A percentile compares a stretch with the other conserved stretches of the same genome.
These are phyloP conservation scores for Melanchra persicariae DNA, from an alignment of 2,888 invertebrate species.

Conservation along the genomic window DNA sequence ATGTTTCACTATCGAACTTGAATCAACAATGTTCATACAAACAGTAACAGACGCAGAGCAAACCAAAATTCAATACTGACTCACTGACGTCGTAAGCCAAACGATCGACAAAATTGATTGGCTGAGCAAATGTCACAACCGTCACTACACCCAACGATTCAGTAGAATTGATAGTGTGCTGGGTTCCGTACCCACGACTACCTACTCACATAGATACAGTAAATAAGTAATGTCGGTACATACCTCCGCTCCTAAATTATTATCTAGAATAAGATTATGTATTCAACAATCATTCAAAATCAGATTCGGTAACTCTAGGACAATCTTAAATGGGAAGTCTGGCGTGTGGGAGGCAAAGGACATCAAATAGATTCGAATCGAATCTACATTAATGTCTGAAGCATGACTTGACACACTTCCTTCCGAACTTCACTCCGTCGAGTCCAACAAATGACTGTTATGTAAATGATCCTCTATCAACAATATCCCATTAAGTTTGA, in stretches of 20 bases:
- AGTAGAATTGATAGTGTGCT: slow-evolving; percentile 41
- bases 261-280: slow-evolving; percentile 26
- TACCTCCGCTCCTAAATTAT: slow-evolving; percentile 13
- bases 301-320: slow-evolving; percentile 22
- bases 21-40: background rate
- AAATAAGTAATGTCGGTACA: background rate
- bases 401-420: slow-evolving; percentile 28
- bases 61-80: slow-evolving; percentile 45
- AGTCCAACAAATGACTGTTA: slow-evolving; percentile 55
- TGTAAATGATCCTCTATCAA: slow-evolving; percentile 58
- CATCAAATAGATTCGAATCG: slow-evolving; percentile 48
- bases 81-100: slow-evolving; percentile 29
- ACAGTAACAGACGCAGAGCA: background rate
- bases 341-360: slow-evolving; percentile 39
- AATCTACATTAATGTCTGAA: slow-evolving; percentile 22
- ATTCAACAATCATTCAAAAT: slow-evolving; percentile 36
- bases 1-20: background rate
- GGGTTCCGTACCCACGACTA: slow-evolving; percentile 3
- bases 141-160: slow-evolving; percentile 29
- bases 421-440: background rate
- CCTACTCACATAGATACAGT: background rate
- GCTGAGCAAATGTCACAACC: slow-evolving; percentile 48
- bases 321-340: slow-evolving; percentile 9
- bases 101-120: slow-evolving; percentile 52
- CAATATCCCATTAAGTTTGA: slow-evolving; percentile 59